These are phyloP conservation scores for Tetraodon nigroviridis DNA, from an alignment of 2,113 vertebrate genomes.

Conservation along the genomic window DNA sequence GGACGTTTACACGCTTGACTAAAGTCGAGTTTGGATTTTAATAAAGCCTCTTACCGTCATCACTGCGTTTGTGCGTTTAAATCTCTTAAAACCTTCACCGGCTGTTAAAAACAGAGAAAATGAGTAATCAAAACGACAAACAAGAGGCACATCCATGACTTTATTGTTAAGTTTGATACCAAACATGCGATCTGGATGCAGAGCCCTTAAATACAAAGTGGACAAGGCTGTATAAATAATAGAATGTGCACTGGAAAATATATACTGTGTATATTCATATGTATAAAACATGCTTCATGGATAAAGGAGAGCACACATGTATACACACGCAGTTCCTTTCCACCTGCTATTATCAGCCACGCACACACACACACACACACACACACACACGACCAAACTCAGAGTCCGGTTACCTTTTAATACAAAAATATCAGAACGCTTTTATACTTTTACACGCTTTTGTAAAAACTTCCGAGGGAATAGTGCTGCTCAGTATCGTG, in stretches of 20 bases:
- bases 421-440: slow-evolving; percentile 70
- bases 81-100: no score
- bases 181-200: slow-evolving; percentile 86
- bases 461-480: slow-evolving; percentile 81
- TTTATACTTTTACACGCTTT: slow-evolving; percentile 45
- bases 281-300: slow-evolving; percentile 74
- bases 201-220: slow-evolving; percentile 84
- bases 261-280: slow-evolving; percentile 75
- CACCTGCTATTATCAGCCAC: slow-evolving; percentile 12
- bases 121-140: slow-evolving; percentile 43
- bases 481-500: slow-evolving; percentile 73
- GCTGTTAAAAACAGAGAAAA: not conserved
- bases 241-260: slow-evolving; percentile 78
- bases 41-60: slow-evolving; percentile 28
- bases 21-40: slow-evolving; percentile 8
- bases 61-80: no score
- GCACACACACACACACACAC: slow-evolving; percentile 10
- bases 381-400: slow-evolving; percentile 51
- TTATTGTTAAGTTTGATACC: slow-evolving; percentile 83
- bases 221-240: slow-evolving; percentile 84
- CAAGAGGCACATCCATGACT: slow-evolving; percentile 74
- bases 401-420: slow-evolving; percentile 64
- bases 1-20: no score
- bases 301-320: slow-evolving; percentile 60
- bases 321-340: slow-evolving; percentile 7